These are phyloP conservation scores for Onychomys leucogaster DNA, from an alignment of 2,797 vertebrate species.

Conservation along the genomic window DNA sequence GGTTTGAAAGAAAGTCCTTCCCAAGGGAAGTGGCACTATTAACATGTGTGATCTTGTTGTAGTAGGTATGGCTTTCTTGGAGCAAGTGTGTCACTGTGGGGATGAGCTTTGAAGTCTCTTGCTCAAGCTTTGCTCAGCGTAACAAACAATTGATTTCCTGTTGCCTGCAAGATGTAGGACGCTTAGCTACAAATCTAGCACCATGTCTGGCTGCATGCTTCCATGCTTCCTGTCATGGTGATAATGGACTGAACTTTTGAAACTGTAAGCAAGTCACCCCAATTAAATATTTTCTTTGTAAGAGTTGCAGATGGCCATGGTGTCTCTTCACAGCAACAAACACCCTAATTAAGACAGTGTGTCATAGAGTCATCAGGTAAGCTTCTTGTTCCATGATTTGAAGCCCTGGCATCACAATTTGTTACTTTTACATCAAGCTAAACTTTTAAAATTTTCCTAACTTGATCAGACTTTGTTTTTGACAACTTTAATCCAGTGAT, in stretches of 20 bases:
- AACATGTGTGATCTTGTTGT: neutral
- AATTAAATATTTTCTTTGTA: neutral
- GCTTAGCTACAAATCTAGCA: neutral
- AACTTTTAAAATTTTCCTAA: neutral
- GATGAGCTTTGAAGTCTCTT: neutral
- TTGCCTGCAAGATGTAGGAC: neutral
- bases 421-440: neutral
- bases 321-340: neutral
- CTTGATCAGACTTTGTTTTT: neutral
- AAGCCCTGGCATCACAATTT: neutral
- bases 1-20: neutral
- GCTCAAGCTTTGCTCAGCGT: neutral
- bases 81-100: neutral
- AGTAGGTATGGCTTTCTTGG: neutral
- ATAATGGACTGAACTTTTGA: neutral
- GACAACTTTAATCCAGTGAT: neutral
- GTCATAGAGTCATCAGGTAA: too few relatives aligned
- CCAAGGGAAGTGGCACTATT: neutral
- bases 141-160: neutral
- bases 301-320: neutral
- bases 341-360: neutral
- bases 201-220: neutral
- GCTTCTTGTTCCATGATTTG: neutral
- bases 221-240: neutral
- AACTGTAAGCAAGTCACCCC: neutral